phyloP scores from a whole-genome alignment of 2,888 invertebrate species.

The Dione vanillae region DNA sequence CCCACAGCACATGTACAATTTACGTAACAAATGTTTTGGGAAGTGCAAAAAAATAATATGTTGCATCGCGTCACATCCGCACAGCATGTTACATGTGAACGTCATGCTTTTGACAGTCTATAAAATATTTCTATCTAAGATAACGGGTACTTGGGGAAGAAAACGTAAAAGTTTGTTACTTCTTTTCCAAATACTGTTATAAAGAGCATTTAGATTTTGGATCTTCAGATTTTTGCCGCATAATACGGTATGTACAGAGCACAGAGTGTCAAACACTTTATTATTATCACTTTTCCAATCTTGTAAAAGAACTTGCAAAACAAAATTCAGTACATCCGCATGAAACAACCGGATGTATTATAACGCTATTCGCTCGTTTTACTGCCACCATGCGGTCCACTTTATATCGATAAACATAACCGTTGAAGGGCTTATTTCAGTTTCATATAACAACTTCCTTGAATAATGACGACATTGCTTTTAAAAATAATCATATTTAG shows the following conservation, averaged over 20 bases:
- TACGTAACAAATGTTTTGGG: slow-evolving; percentile 32
- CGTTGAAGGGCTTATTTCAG: slow-evolving; percentile 58
- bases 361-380: slow-evolving; percentile 42
- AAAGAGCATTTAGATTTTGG: too few relatives aligned
- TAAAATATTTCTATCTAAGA: not conserved
- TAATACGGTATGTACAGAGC: too few relatives aligned
- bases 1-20: slow-evolving; percentile 27
- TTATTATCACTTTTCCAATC: not conserved
- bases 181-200: too few relatives aligned
- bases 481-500: slow-evolving; percentile 2
- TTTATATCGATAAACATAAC: slow-evolving; percentile 42
- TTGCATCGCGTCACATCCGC: slow-evolving; percentile 43
- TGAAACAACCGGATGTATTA: slow-evolving; percentile 19
- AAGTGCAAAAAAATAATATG: slow-evolving; percentile 37
- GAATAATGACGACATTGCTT: not conserved
- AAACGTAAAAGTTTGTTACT: too few relatives aligned
- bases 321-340: slow-evolving; percentile 5
- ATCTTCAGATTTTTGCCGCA: too few relatives aligned
- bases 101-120: slow-evolving; percentile 32
- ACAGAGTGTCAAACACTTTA: too few relatives aligned
- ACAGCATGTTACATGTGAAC: slow-evolving; percentile 31
- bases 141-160: too few relatives aligned
- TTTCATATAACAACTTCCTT: slow-evolving; percentile 38
- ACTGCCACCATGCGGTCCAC: slow-evolving; percentile 44
- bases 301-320: slow-evolving; percentile 2